Evolutionary conservation across 2,888 invertebrate genomes (phyloP).

Genomic region (Rhamphomyia laevipes): DNA sequence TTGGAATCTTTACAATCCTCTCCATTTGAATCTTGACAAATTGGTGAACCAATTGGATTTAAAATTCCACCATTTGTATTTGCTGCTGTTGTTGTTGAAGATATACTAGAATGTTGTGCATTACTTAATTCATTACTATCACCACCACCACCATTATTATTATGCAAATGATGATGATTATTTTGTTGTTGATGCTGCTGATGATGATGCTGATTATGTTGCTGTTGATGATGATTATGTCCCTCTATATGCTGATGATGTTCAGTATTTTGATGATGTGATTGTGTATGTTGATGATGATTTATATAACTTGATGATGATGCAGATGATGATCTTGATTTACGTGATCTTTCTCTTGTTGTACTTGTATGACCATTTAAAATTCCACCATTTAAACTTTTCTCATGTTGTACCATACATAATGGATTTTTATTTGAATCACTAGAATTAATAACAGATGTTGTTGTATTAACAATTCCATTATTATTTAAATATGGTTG

Average conservation of each 20-base stretch:
- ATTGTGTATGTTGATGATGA: constrained; percentile 19
- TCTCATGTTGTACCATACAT: background rate
- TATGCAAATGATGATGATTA: constrained; percentile 17
- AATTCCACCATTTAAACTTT: background rate
- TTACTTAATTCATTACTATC: constrained; percentile 13
- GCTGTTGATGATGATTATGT: constrained; percentile 40
- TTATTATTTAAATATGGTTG: constrained; percentile 4
- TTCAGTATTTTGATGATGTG: constrained; percentile 17
- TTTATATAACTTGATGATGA: constrained; percentile 15
- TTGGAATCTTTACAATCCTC: background rate
- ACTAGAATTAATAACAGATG: constrained; percentile 1
- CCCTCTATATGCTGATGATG: constrained; percentile 8
- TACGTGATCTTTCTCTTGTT: background rate
- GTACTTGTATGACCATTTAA: background rate
- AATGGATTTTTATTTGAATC: background rate
- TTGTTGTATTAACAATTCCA: background rate
- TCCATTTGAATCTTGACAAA: background rate
- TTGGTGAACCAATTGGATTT: background rate
- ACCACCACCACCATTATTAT: constrained; percentile 8
- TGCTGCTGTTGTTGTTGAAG: constrained; percentile 29
- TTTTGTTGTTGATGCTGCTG: constrained; percentile 27
- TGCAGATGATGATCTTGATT: constrained; percentile 8
- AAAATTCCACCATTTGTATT: background rate
- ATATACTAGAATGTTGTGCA: constrained; percentile 20
- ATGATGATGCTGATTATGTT: constrained; percentile 22